Percentiles rank a stretch among this genome's conserved stretches.
These are phyloP conservation scores for Ophonus ardosiacus DNA, from an alignment of 2,888 invertebrate genomes.

Conservation along the genomic window DNA sequence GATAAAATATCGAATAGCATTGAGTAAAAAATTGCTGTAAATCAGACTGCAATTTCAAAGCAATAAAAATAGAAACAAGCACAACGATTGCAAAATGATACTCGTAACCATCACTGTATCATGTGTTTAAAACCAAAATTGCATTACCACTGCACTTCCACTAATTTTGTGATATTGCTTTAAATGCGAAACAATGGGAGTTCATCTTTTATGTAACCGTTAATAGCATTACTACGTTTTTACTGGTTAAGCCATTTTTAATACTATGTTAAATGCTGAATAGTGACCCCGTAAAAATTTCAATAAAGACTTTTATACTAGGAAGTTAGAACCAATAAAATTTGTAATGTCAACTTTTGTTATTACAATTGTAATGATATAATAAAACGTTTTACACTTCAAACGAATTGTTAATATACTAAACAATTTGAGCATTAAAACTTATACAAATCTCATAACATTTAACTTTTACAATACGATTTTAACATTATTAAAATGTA, in stretches of 20 bases:
- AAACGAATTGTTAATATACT: no score
- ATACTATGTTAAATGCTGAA: neutral
- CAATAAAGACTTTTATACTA: neutral
- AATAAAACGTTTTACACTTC: no score
- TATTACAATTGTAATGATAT: no score
- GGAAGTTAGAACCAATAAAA: no score
- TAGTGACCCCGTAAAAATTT: neutral
- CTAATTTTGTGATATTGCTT: constrained; percentile 32
- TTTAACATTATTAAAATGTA: no score
- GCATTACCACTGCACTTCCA: constrained; percentile 36
- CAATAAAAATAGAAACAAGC: constrained; percentile 10
- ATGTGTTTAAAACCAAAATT: constrained; percentile 26
- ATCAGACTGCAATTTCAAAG: neutral
- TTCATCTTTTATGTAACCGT: neutral
- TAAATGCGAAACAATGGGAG: constrained; percentile 1
- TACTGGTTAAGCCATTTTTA: neutral
- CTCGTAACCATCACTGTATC: constrained; percentile 6
- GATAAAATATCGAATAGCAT: neutral
- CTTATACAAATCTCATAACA: no score
- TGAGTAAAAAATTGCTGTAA: neutral
- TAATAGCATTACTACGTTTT: neutral
- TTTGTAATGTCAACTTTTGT: no score
- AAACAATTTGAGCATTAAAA: no score
- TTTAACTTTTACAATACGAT: no score
- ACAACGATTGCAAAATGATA: constrained; percentile 10